Conservation (phyloP, 2,113 vertebrate genomes). For the Sceloporus undulatus region DNA sequence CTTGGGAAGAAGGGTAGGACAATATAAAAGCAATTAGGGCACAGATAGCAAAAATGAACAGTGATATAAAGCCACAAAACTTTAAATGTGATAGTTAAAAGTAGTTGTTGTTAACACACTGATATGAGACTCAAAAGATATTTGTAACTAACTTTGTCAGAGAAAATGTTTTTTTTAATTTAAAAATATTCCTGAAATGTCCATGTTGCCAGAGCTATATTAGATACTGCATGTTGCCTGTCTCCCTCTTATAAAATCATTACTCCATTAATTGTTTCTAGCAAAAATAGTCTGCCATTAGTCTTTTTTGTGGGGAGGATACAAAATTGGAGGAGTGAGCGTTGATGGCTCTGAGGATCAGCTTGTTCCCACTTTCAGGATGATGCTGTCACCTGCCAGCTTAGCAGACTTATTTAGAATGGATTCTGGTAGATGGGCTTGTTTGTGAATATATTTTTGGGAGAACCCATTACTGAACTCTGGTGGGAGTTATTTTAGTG, state of each 20-base stretch:
- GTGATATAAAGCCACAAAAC: not conserved
- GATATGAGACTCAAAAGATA: too few species aligned
- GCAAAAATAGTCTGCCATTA: not conserved
- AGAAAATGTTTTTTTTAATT: not conserved
- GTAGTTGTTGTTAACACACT: too few species aligned
- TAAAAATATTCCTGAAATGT: not conserved
- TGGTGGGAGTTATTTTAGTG: not conserved
- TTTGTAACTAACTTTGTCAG: not conserved
- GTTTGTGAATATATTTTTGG: not conserved
- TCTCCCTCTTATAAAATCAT: not conserved
- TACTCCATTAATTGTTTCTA: not conserved
- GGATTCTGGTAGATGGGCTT: constrained; percentile 1
- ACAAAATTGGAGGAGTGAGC: not conserved
- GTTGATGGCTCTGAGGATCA: not conserved
- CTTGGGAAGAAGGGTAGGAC: not conserved
- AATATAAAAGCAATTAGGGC: not conserved
- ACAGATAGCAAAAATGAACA: not conserved
- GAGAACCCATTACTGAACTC: not conserved
- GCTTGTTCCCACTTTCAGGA: not conserved
- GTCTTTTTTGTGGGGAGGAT: not conserved
- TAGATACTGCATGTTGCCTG: not conserved
- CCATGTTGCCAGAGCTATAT: not conserved
- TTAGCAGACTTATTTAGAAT: not conserved
- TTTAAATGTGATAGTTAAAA: too few species aligned
- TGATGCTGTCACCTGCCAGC: not conserved